Base-by-base conservation (phyloP, 2,797 vertebrate genomes). In the Saxicola maurus region DNA sequence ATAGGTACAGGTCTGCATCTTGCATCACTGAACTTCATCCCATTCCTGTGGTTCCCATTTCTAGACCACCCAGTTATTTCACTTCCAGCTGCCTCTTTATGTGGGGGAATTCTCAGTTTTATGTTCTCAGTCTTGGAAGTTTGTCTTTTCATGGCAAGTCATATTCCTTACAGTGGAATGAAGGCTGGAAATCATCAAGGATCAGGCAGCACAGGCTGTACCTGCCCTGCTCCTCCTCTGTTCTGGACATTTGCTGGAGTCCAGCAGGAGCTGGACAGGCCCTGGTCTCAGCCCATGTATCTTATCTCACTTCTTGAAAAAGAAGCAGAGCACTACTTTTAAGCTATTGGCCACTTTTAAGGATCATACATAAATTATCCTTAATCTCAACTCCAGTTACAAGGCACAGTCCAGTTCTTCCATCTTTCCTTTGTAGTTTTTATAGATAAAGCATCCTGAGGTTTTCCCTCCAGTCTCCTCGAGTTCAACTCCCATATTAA, bases 1-100 rank as follows among this genome's bases (percentile, higher is more conserved):
- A 30, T 1, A 30, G n/a, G 25, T 9, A 46, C 9, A n/a, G 1
- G 1, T 15, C 16, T 48, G 14, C 23, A 25, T 24, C 38, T 33
- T 25, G 9, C 24, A n/a, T 20, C 64, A 11, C 51, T 77, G 43
- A n/a, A 35, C 35, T 30, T 17, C n/a, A 61, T 11, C 35, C 25
- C 35, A 20, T 12, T 27, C 35, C 40, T 68, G 9, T 4, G 17
- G 6, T 35, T 69, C 31, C 21, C 28, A 24, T 7, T 11, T 17
- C 37, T 33, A 65, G 3, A 46, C 6, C 12, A 56, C 13, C 18
- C 56, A 81, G 13, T 35, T 56, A 31, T 31, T 52, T 28, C 48
- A 28, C 15, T 49, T 48, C 13, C 16, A 28, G 16, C n/a, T 80
- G 62, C 53, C 52, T 53, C 31, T 67, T 80, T 9, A 10, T 3